A percentile compares a stretch with the other conserved stretches of the same genome.
Evolutionary conservation across 1,140 invertebrate genomes (phyloP).

Genomic region (Oncopeltus fasciatus): DNA sequence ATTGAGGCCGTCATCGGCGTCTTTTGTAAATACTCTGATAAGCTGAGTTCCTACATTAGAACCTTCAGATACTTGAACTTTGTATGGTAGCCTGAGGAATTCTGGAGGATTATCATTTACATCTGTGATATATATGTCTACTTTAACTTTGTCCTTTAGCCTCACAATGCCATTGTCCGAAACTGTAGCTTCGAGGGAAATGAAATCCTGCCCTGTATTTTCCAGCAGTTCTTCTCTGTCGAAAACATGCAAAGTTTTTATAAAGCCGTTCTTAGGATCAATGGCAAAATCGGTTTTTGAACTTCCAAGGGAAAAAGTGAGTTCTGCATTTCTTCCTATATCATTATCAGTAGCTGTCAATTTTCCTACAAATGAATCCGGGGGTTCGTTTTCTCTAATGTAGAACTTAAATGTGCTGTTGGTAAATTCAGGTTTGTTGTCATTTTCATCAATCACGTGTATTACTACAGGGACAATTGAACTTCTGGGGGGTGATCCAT

Average conservation of each 20-base stretch:
- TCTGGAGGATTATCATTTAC: conserved; percentile 85
- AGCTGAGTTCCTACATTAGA: conserved; percentile 60
- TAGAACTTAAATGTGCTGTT: conserved; percentile 73
- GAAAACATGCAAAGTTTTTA: conserved; percentile 69
- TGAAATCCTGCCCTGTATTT: conserved; percentile 55
- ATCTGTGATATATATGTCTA: conserved; percentile 75
- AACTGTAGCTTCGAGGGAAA: conserved; percentile 70
- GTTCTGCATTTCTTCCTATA: conserved; percentile 77
- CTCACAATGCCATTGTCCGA: conserved; percentile 71
- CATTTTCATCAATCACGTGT: conserved; percentile 89
- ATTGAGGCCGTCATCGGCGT: conserved; percentile 79
- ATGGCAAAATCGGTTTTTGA: conserved; percentile 73
- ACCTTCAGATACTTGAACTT: conserved; percentile 71
- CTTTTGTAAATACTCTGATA: conserved; percentile 68
- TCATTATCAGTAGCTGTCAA: conserved; percentile 78
- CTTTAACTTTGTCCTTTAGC: conserved; percentile 71
- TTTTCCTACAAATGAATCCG: conserved; percentile 79
- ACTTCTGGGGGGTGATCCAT: conserved; percentile 54
- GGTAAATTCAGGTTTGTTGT: conserved; percentile 79
- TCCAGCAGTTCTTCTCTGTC: conserved; percentile 72
- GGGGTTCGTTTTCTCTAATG: conserved; percentile 74
- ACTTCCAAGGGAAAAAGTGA: conserved; percentile 67
- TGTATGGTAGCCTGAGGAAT: conserved; percentile 69
- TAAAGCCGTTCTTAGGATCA: conserved; percentile 80
- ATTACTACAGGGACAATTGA: conserved; percentile 75